These are phyloP conservation scores for Porites cylindrica DNA, from an alignment of 92 coral and sea anemone species.

Conservation along the genomic window DNA sequence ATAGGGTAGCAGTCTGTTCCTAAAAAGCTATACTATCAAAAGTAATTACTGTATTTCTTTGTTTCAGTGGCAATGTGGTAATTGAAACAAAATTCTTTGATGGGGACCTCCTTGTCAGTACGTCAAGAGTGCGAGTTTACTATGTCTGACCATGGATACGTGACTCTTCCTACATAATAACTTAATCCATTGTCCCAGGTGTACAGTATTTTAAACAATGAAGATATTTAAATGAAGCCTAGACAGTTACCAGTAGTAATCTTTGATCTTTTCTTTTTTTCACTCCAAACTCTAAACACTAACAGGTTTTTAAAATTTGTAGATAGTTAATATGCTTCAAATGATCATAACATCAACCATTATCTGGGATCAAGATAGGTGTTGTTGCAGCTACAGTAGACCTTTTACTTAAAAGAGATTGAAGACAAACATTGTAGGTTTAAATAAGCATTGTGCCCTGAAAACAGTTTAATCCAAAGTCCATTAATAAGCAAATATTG, in stretches of 20 bases:
- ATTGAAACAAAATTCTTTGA: constrained; percentile 99
- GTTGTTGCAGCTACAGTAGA: too few relatives aligned
- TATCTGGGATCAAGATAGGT: too few relatives aligned
- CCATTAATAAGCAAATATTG: too few relatives aligned
- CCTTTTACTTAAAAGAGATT: too few relatives aligned
- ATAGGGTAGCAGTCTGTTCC: too few relatives aligned
- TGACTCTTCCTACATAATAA: constrained; percentile 3
- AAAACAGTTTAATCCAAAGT: too few relatives aligned
- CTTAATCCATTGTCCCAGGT: neutral
- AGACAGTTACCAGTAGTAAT: neutral
- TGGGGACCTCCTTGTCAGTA: constrained; percentile 96
- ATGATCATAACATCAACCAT: too few relatives aligned
- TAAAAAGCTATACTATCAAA: neutral
- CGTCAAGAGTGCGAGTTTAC: constrained; percentile 96
- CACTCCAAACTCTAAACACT: too few relatives aligned
- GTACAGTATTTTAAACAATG: constrained; percentile 15
- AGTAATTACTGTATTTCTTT: neutral
- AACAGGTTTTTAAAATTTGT: too few relatives aligned
- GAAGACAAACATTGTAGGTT: too few relatives aligned
- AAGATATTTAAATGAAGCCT: neutral
- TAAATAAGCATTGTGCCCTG: too few relatives aligned
- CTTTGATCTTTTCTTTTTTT: neutral
- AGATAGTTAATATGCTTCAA: too few relatives aligned
- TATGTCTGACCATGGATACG: constrained; percentile 69
- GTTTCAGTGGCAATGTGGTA: constrained; percentile 98